A percentile compares a stretch with the other conserved stretches of the same genome.
Evolutionary conservation across 2,797 vertebrate genomes (phyloP).

Genomic region (Dryobates pubescens): DNA sequence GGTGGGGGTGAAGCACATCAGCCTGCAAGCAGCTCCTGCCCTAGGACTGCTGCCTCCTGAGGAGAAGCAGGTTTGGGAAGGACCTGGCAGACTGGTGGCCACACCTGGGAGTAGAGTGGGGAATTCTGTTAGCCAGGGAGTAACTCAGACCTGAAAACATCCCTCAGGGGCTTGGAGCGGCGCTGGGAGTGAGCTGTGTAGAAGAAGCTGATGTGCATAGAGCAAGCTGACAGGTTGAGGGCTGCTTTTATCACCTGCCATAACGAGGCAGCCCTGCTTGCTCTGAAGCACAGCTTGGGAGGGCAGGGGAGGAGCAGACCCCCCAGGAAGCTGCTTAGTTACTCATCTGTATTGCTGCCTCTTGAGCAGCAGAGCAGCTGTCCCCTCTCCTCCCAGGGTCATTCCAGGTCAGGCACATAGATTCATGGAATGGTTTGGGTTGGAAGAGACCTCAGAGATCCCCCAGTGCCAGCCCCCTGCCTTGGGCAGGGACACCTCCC

Average conservation of each 20-base stretch:
- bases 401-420: neutral
- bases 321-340: neutral
- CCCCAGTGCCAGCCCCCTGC: too few species aligned
- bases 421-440: too few species aligned
- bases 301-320: neutral
- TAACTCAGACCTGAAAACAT: neutral
- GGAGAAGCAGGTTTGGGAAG: slow-evolving; percentile 56
- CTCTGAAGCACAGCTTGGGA: neutral
- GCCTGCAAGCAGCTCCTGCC: slow-evolving; percentile 38
- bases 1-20: slow-evolving; percentile 73
- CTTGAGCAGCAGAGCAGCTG: neutral
- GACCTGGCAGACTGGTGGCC: neutral
- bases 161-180: neutral
- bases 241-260: neutral
- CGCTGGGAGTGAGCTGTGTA: neutral
- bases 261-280: neutral
- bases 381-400: neutral
- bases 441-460: too few species aligned
- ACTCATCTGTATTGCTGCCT: neutral
- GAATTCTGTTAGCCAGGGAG: neutral
- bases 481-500: too few species aligned
- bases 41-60: slow-evolving; percentile 17
- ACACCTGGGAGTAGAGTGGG: fast-evolving
- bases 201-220: neutral
- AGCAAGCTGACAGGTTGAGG: neutral